A percentile compares a stretch with the other conserved stretches of the same genome.
Conservation (phyloP, 2,113 vertebrate species). For the Pao palembangensis region DNA sequence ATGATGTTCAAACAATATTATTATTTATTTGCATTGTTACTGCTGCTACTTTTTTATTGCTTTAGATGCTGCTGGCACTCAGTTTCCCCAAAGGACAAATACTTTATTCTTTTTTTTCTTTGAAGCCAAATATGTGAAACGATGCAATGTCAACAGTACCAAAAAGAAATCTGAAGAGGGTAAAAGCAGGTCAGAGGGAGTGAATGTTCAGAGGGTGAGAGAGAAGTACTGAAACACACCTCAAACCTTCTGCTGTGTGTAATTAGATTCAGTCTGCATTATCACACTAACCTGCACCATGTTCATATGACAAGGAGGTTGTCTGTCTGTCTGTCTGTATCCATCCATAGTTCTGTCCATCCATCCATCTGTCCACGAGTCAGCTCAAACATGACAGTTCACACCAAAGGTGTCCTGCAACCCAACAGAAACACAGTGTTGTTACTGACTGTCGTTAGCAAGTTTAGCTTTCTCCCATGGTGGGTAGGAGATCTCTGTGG, state of each 20-base stretch:
- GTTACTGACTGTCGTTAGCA: conserved; percentile 44
- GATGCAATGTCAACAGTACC: conserved; percentile 74
- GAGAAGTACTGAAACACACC: background rate
- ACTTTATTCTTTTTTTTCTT: conserved; percentile 38
- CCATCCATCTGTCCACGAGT: conserved; percentile 34
- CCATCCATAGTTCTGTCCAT: conserved; percentile 36
- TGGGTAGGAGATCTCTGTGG: conserved; percentile 51
- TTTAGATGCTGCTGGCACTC: conserved; percentile 75
- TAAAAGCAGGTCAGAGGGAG: conserved; percentile 33
- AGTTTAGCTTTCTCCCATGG: conserved; percentile 34
- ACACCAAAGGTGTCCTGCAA: conserved; percentile 73
- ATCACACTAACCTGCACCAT: conserved; percentile 36
- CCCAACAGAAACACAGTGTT: conserved; percentile 50
- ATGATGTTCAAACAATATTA: conserved; percentile 35
- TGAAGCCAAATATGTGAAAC: conserved; percentile 74
- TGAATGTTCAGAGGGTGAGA: background rate
- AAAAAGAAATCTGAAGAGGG: conserved; percentile 64
- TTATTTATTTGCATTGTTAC: conserved; percentile 74
- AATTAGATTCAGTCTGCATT: conserved; percentile 1
- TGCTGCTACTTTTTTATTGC: conserved; percentile 70
- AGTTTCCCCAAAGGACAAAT: conserved; percentile 72
- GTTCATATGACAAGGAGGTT: conserved; percentile 23
- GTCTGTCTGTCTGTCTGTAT: conserved; percentile 56
- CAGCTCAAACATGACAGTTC: conserved; percentile 58
- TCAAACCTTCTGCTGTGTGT: conserved; percentile 12